Conservation (phyloP, 2,797 vertebrate genomes). For the Smutsia gigantea region DNA sequence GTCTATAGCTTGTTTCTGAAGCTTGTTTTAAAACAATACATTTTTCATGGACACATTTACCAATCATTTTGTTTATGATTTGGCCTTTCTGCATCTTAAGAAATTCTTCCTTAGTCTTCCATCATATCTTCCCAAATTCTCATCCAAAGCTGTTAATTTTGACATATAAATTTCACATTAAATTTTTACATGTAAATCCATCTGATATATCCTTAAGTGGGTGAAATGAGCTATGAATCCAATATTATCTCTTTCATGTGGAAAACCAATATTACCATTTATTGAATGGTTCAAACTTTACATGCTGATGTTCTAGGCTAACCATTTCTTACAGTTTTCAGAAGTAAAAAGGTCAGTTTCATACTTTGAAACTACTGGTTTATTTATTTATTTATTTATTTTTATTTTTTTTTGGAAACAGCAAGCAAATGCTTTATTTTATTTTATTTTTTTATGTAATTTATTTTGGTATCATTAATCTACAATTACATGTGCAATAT, state of each 20-base stretch:
- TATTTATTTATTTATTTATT: neutral
- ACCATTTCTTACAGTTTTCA: neutral
- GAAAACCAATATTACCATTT: neutral
- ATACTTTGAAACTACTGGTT: neutral
- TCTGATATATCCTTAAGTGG: neutral
- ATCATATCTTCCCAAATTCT: neutral
- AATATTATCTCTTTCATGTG: neutral
- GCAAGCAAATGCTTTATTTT: too few species aligned
- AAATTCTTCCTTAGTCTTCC: neutral
- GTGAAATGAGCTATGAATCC: neutral
- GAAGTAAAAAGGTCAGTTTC: neutral
- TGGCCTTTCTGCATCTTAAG: neutral
- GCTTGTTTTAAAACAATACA: neutral
- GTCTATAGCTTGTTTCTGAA: neutral
- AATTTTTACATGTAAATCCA: neutral
- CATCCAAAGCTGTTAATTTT: neutral
- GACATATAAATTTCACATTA: neutral
- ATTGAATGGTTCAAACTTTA: neutral
- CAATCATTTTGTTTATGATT: neutral
- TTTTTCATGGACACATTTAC: neutral
- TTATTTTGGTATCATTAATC: too few species aligned
- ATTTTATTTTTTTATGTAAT: too few species aligned
- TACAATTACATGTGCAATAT: too few species aligned
- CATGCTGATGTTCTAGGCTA: neutral
- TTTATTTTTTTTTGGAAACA: neutral